A percentile compares a stretch with the other conserved stretches of the same genome.
Conservation (phyloP, 2,888 invertebrate species). For the Coecobrya sp. region DNA sequence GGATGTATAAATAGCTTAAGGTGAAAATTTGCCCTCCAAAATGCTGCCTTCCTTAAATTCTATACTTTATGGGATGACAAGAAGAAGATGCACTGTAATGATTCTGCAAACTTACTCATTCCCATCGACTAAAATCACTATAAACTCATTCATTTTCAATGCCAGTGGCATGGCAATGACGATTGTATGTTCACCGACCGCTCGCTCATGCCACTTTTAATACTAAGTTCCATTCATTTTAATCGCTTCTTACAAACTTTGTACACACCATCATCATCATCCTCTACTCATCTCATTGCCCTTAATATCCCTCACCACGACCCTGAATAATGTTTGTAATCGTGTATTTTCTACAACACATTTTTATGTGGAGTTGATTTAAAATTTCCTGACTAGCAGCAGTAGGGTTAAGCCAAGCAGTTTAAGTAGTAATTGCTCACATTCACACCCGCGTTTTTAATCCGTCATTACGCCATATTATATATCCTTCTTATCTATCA, state of each 20-base stretch:
- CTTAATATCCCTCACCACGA: background rate
- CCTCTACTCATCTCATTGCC: background rate
- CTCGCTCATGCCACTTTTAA: background rate
- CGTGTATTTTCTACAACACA: background rate
- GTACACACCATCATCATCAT: background rate
- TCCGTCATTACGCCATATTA: slow-evolving; percentile 36
- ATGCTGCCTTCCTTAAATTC: background rate
- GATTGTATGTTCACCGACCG: background rate
- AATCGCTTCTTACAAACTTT: background rate
- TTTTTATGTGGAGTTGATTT: background rate
- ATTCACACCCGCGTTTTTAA: slow-evolving; percentile 25
- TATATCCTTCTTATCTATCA: slow-evolving; percentile 14
- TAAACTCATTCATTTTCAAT: slow-evolving; percentile 17
- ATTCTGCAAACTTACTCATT: background rate
- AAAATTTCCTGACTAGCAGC: slow-evolving; percentile 3
- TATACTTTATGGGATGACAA: slow-evolving; percentile 6
- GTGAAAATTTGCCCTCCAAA: slow-evolving; percentile 42
- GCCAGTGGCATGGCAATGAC: slow-evolving; percentile 20
- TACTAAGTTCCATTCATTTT: background rate
- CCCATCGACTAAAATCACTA: background rate
- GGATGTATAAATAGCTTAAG: slow-evolving; percentile 29
- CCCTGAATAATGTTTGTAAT: slow-evolving; percentile 11
- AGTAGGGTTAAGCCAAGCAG: background rate
- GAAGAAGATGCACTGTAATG: background rate
- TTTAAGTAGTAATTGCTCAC: slow-evolving; percentile 17